Percentiles rank a stretch among this genome's conserved stretches.
phyloP scores from a whole-genome alignment of 2,797 vertebrate genomes.

The Micrastur ruficollis region DNA sequence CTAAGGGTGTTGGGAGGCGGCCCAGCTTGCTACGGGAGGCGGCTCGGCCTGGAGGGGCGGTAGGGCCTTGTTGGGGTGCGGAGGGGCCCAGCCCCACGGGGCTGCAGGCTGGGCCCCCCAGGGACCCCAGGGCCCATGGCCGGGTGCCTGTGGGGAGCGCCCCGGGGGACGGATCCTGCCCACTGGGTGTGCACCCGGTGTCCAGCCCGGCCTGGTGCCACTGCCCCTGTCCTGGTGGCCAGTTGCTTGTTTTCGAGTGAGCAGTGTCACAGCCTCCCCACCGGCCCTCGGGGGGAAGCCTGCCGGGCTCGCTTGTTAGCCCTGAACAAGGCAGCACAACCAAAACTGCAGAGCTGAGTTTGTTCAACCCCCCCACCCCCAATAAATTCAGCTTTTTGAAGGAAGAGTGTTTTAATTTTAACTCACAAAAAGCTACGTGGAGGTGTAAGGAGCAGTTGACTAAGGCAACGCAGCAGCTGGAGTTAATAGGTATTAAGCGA shows the following conservation, averaged over 20 bases:
- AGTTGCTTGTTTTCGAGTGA: accelerated
- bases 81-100: background rate
- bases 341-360: background rate
- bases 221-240: background rate
- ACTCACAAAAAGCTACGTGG: accelerated
- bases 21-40: background rate
- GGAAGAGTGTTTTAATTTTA: background rate
- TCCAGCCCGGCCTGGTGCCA: background rate
- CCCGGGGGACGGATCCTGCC: accelerated
- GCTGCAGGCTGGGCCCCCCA: too few relatives aligned
- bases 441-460: background rate
- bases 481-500: accelerated
- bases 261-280: accelerated
- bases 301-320: accelerated
- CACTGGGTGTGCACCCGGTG: accelerated
- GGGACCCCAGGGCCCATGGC: too few relatives aligned
- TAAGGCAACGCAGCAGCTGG: background rate
- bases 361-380: accelerated
- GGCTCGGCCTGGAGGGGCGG: background rate
- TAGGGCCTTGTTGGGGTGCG: background rate
- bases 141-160: background rate
- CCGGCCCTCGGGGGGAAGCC: accelerated
- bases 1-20: background rate
- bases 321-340: accelerated
- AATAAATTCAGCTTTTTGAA: background rate